Conservation (phyloP, 2,888 invertebrate species). For the Pristionchus entomophagus region DNA sequence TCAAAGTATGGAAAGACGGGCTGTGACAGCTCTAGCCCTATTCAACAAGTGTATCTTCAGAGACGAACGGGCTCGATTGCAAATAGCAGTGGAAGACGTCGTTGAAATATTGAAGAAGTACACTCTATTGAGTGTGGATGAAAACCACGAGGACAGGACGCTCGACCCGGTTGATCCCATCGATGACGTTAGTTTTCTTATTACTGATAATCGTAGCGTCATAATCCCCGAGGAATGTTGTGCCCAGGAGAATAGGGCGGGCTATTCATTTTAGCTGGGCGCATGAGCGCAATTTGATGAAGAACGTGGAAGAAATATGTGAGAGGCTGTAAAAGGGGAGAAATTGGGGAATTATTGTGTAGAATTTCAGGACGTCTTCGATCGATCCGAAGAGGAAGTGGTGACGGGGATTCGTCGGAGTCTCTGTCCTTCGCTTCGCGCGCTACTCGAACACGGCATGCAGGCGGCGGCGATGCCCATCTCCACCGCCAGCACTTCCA, state of each 20-base stretch:
- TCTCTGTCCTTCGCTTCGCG: conserved; percentile 89
- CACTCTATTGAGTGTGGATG: conserved; percentile 71
- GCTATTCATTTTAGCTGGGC: neutral
- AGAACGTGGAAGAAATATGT: too few relatives aligned
- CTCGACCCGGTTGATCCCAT: conserved; percentile 53
- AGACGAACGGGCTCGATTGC: conserved; percentile 92
- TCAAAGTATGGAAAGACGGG: too few relatives aligned
- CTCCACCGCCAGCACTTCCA: conserved; percentile 50
- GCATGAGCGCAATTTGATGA: neutral
- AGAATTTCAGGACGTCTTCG: conserved; percentile 69
- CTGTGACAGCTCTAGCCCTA: neutral
- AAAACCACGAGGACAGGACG: conserved; percentile 50
- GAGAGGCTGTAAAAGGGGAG: neutral
- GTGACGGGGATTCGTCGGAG: conserved; percentile 92
- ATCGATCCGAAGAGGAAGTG: conserved; percentile 84
- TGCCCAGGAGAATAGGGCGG: neutral
- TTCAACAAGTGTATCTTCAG: conserved; percentile 77
- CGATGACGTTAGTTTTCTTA: conserved; percentile 56
- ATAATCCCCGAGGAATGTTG: too few relatives aligned
- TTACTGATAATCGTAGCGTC: neutral
- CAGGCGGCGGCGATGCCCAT: conserved; percentile 54
- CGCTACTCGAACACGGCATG: conserved; percentile 94
- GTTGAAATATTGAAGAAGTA: conserved; percentile 78
- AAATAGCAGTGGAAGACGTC: conserved; percentile 86
- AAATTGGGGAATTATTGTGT: neutral